Percentiles rank a stretch among this genome's conserved stretches.
Evolutionary conservation across 2,113 vertebrate genomes (phyloP).

Genomic region (Catharus fuscescens): DNA sequence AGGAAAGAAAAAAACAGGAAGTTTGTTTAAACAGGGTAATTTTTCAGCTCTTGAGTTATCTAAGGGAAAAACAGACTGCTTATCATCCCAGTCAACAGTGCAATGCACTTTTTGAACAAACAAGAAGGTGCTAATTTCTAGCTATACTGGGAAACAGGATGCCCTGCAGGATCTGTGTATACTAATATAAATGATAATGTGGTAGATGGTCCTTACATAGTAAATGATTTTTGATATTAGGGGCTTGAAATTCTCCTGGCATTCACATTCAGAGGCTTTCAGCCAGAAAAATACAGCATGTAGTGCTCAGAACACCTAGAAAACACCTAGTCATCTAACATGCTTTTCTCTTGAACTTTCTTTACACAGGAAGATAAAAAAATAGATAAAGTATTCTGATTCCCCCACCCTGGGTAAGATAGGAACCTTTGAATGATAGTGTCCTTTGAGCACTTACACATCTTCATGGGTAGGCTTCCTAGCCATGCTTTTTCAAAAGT

Average conservation of each 20-base stretch:
- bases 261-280: background rate
- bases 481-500: background rate
- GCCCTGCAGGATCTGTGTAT: background rate
- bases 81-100: background rate
- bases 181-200: background rate
- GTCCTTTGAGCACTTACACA: background rate
- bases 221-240: background rate
- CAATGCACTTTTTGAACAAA: background rate
- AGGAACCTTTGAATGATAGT: background rate
- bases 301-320: background rate
- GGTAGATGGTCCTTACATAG: background rate
- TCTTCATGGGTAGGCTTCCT: background rate
- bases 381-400: background rate
- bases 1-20: slow-evolving; percentile 1
- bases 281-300: background rate
- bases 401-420: background rate
- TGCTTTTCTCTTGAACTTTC: background rate
- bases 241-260: background rate
- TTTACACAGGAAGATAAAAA: background rate
- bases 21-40: slow-evolving; percentile 11
- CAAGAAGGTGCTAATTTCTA: background rate
- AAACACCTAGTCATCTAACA: background rate
- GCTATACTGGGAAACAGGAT: background rate
- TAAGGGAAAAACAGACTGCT: background rate
- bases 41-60: slow-evolving; percentile 24